Evolutionary conservation across 2,797 vertebrate genomes (phyloP), one percentile per base, ranked within the genome.

Genomic region (Carduelis carduelis): DNA sequence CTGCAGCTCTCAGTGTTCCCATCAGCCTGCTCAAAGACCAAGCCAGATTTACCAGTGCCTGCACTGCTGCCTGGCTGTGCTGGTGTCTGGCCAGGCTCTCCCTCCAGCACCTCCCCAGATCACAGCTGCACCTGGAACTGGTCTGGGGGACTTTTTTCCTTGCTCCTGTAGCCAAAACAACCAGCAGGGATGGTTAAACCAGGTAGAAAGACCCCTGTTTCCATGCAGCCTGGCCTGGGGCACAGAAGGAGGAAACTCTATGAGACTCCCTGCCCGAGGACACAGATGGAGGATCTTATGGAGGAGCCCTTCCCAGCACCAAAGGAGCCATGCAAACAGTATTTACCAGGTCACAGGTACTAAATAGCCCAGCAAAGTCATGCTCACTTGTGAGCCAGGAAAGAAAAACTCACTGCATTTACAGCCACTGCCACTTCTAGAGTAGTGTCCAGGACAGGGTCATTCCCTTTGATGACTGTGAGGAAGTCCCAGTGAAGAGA

Each of bases 11-110:
- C 14, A 35, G 50, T 43, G 32, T 9, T 87, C 86, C 76, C 64
- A 34, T 41, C 86, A 93, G 66, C 37, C 63, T 66, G 37, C 34
- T 87, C 80, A 76, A 37, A 87, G 70, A 13, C 43, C 44, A 76
- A 63, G 83, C 55, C 83, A 88, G 79, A 77, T 85, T 68, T 35
- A 87, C 68, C 75, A 77, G 56, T 1, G 16, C 60, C 63, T 60
- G 20, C 3, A 1, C 6, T 0, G 0, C 80, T 79, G 81, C 78
- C 50, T 0, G 0, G 16, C 43, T 75, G 12, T 3, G 16, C 17
- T 27, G 69, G 61, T 3, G 14, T 12, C 83, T 81, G 79, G 43
- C 44, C 3, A 4, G 69, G 60, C 39, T 89, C 59, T 84, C 37
- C 60, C 60, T 79, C 41, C 3, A 1, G 57, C 52, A 63, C 64